phyloP scores from a whole-genome alignment of 2,797 vertebrate genomes.

The Triplophysa yarkandensis region DNA sequence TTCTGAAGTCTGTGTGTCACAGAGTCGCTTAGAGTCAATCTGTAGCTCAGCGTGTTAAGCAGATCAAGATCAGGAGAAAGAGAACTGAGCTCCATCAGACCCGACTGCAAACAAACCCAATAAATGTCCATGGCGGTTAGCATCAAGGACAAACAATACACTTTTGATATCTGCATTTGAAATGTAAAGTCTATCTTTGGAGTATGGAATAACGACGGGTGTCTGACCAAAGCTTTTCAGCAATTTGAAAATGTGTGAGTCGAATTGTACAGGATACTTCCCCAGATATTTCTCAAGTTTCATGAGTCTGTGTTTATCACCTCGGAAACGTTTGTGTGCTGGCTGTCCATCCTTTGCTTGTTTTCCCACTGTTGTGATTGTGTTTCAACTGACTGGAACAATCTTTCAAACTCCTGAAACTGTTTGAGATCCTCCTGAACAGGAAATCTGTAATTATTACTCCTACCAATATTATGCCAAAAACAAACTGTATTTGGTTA shows the following conservation, averaged over 20 bases:
- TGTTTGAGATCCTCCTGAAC: slow-evolving; percentile 71
- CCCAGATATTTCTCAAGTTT: neutral
- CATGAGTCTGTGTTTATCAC: slow-evolving; percentile 43
- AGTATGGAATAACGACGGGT: no score
- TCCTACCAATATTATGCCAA: neutral
- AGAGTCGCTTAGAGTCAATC: slow-evolving; percentile 76
- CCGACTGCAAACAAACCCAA: slow-evolving; percentile 67
- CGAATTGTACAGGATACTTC: no score
- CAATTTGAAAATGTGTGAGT: no score
- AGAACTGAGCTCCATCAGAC: slow-evolving; percentile 75
- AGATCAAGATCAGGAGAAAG: slow-evolving; percentile 81
- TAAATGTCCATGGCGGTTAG: neutral
- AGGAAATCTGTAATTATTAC: neutral
- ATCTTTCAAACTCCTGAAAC: slow-evolving; percentile 76
- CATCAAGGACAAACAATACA: no score
- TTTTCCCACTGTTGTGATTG: slow-evolving; percentile 74
- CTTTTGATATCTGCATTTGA: no score
- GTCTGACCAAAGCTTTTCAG: no score
- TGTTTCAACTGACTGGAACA: slow-evolving; percentile 75
- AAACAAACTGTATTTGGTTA: neutral
- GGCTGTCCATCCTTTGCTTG: slow-evolving; percentile 55
- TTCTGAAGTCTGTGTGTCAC: slow-evolving; percentile 75
- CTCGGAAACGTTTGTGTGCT: slow-evolving; percentile 42
- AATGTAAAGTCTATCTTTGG: no score
- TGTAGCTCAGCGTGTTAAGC: slow-evolving; percentile 85